Evolutionary conservation across 2,888 invertebrate genomes (phyloP), one percentile per base, ranked within the genome.

Genomic region (Cephalotes varians): DNA sequence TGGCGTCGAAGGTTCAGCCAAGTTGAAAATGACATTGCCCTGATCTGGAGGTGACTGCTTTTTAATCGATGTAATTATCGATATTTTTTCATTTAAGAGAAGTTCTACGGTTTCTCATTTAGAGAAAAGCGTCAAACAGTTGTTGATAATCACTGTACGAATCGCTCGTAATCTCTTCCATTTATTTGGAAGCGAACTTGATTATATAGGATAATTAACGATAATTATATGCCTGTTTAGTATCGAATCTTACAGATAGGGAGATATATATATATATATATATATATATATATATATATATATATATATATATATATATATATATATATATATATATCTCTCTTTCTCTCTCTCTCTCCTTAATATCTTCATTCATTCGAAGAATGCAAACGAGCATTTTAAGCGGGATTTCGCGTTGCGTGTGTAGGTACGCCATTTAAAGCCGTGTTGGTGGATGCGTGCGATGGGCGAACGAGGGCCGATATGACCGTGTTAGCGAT

Each of bases 321-420:
- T n/a, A n/a, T n/a, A n/a, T n/a, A n/a, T n/a, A n/a, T n/a, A n/a
- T n/a, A n/a, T n/a, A n/a, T n/a, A n/a, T 73, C 77, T 85, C 40
- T 74, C 71, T 82, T 44, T 82, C 72, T 83, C 83, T 60, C 69
- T 83, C 58, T 72, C 69, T 62, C 73, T 83, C 49, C 58, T 62
- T 80, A 84, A 82, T 85, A 83, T 82, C 80, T 82, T 87, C 85
- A 85, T 87, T 84, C 85, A 85, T 84, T 85, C 77, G 77, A 15
- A 71, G 77, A 77, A 77, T 77, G 77, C 54, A 77, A 77, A 77
- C 54, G 77, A 77, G 67, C 49, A 31, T 77, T 71, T 77, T 71
- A 69, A 69, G 54, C 71, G 40, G n/a, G 76, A 51, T 51, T 69
- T 51, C 28, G 49, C 51, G 34, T 49, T 31, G 28, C 64, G 25